These are phyloP conservation scores for Oryctolagus cuniculus DNA, from an alignment of 2,113 vertebrate species.

Conservation along the genomic window DNA sequence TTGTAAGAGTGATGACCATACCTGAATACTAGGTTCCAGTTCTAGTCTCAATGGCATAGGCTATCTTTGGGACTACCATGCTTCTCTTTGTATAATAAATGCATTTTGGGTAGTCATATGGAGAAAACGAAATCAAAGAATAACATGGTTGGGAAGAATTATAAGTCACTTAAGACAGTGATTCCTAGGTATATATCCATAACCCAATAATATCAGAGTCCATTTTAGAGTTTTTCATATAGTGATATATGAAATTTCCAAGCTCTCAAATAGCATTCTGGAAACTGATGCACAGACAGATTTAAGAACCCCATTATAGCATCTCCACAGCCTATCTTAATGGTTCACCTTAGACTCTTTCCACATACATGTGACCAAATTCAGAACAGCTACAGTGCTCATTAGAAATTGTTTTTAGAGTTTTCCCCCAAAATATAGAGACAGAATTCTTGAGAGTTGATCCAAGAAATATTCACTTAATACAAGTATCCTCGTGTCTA, in stretches of 20 bases:
- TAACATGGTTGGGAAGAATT: neutral
- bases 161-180: neutral
- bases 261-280: neutral
- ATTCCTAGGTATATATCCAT: neutral
- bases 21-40: neutral
- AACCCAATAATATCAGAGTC: neutral
- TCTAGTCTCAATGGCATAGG: neutral
- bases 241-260: neutral
- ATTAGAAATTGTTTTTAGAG: slow-evolving; percentile 56
- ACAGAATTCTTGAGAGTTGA: slow-evolving; percentile 6
- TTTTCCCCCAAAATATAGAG: slow-evolving; percentile 25
- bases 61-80: neutral
- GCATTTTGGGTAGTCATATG: neutral
- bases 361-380: slow-evolving; percentile 43
- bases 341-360: neutral
- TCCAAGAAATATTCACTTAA: slow-evolving; percentile 42
- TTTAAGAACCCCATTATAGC: neutral
- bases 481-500: neutral
- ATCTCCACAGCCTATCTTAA: neutral
- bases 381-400: slow-evolving; percentile 41
- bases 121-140: neutral
- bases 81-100: neutral
- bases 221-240: neutral
- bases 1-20: neutral
- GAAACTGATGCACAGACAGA: neutral